A percentile compares a stretch with the other conserved stretches of the same genome.
These are phyloP conservation scores for Scomber scombrus DNA, from an alignment of 2,113 vertebrate genomes.

Conservation along the genomic window DNA sequence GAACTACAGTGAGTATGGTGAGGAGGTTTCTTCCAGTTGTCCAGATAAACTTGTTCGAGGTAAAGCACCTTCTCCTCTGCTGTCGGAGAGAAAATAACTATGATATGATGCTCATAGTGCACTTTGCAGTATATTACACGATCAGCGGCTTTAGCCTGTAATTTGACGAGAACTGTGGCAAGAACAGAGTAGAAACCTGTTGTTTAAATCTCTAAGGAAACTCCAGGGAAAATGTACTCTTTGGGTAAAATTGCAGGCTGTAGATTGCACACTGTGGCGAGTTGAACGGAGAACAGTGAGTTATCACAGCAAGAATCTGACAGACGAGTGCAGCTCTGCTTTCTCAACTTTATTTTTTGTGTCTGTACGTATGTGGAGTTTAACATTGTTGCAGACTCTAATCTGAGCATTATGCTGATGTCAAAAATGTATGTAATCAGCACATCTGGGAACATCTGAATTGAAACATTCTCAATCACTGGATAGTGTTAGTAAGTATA, in stretches of 20 bases:
- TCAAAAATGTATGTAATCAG: background rate
- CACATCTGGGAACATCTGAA: background rate
- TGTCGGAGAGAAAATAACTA: conserved; percentile 13
- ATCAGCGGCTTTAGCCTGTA: conserved; percentile 18
- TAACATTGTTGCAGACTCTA: background rate
- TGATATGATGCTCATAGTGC: conserved; percentile 11
- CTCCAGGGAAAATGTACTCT: conserved; percentile 9
- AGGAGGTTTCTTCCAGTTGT: background rate
- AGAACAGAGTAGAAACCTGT: conserved; percentile 28
- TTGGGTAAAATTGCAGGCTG: conserved; percentile 49
- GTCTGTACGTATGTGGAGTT: background rate
- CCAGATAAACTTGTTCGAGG: background rate
- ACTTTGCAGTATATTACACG: conserved; percentile 14
- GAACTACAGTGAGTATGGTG: background rate
- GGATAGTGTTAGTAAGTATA: no score
- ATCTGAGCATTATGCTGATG: background rate
- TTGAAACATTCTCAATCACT: background rate
- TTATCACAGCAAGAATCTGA: conserved; percentile 26
- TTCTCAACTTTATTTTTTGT: background rate
- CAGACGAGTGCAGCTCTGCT: background rate
- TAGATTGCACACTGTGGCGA: conserved; percentile 27
- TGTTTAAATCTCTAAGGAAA: conserved; percentile 42
- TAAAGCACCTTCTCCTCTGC: background rate
- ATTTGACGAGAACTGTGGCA: conserved; percentile 28
- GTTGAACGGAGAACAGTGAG: background rate